These are phyloP conservation scores for Heliconius ismenius DNA, from an alignment of 2,888 invertebrate species.

Conservation along the genomic window DNA sequence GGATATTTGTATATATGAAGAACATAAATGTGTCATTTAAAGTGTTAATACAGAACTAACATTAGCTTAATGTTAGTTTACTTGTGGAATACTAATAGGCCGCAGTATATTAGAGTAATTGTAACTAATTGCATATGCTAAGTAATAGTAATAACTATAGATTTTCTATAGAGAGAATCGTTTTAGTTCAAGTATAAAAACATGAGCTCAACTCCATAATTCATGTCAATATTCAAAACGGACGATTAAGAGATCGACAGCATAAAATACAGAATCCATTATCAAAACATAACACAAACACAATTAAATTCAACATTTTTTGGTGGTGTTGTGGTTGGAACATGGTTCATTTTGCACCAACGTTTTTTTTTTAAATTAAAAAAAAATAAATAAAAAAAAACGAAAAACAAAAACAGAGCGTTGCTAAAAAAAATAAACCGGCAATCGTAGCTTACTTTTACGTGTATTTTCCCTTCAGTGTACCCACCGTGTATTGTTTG, in stretches of 20 bases:
- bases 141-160: not conserved
- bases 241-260: not conserved
- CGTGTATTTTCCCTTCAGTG: slow-evolving; percentile 37
- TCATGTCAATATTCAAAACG: not conserved
- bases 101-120: not conserved
- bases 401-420: not conserved
- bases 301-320: not conserved
- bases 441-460: slow-evolving; percentile 11
- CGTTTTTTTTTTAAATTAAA: not conserved
- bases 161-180: not conserved
- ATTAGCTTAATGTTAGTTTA: not conserved
- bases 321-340: too few relatives aligned
- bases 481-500: slow-evolving; percentile 53
- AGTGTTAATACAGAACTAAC: not conserved
- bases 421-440: slow-evolving; percentile 26
- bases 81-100: not conserved
- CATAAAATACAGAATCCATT: not conserved
- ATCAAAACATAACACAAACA: not conserved
- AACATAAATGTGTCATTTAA: not conserved
- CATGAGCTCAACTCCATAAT: not conserved
- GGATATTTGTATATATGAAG: not conserved
- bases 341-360: not conserved
- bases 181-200: not conserved
- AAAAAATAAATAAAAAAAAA: not conserved
- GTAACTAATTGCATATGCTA: not conserved